Conservation (phyloP, 1,140 invertebrate species). For the Macrobrachium rosenbergii region DNA sequence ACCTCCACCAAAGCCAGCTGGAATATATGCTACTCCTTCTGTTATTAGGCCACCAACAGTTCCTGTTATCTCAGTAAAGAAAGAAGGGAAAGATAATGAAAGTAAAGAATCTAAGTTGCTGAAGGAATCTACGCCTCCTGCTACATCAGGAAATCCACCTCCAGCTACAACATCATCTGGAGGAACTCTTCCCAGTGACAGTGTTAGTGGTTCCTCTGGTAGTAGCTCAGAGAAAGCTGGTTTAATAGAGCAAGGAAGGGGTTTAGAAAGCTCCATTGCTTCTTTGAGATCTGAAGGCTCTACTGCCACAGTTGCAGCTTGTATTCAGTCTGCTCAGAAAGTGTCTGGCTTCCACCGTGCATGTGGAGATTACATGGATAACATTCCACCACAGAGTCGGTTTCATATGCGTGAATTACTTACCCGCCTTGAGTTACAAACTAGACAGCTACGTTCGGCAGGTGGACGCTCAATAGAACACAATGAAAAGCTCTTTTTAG, state of each 20-base stretch:
- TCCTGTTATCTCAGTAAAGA: conserved; percentile 57
- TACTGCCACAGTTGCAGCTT: conserved; percentile 75
- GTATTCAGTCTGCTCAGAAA: conserved; percentile 88
- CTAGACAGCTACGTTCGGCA: conserved; percentile 80
- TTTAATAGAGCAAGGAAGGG: conserved; percentile 78
- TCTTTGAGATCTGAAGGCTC: conserved; percentile 76
- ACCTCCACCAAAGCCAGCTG: conserved; percentile 69
- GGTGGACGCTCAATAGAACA: conserved; percentile 74
- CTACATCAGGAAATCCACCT: conserved; percentile 19
- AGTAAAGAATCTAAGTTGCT: neutral
- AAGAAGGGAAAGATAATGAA: conserved; percentile 51
- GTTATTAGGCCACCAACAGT: conserved; percentile 63
- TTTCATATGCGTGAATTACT: conserved; percentile 91
- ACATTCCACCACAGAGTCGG: conserved; percentile 85
- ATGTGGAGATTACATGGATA: conserved; percentile 80
- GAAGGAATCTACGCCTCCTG: conserved; percentile 5
- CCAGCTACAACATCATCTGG: conserved; percentile 18
- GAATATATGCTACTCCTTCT: conserved; percentile 78
- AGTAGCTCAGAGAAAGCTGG: conserved; percentile 54
- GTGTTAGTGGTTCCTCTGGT: conserved; percentile 21
- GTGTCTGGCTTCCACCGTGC: conserved; percentile 83
- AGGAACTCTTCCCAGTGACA: conserved; percentile 18
- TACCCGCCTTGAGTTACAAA: conserved; percentile 83
- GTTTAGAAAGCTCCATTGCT: conserved; percentile 78
- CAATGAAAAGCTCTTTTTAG: conserved; percentile 78